A percentile compares a stretch with the other conserved stretches of the same genome.
Evolutionary conservation across 2,888 invertebrate genomes (phyloP).

Genomic region (Zonitis immaculata): DNA sequence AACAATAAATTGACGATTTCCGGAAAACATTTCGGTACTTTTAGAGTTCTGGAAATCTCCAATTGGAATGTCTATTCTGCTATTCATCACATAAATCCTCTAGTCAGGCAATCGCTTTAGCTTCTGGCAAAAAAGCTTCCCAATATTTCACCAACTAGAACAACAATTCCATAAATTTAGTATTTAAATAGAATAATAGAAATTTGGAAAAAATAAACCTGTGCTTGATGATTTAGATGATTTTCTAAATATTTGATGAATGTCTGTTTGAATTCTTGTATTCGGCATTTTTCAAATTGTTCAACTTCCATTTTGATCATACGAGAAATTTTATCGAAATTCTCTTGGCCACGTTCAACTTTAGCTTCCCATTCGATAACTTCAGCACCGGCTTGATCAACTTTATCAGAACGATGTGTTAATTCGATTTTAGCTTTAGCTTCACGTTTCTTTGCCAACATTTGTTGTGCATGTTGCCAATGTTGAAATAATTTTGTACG

Average conservation of each 20-base stretch:
- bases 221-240: slow-evolving; percentile 90
- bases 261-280: slow-evolving; percentile 85
- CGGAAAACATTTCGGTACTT: background rate
- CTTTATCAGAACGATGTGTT: slow-evolving; percentile 83
- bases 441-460: slow-evolving; percentile 90
- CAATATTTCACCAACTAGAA: slow-evolving; percentile 85
- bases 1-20: background rate
- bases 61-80: slow-evolving; percentile 47
- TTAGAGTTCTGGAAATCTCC: slow-evolving; percentile 41
- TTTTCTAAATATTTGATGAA: slow-evolving; percentile 90
- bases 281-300: slow-evolving; percentile 81
- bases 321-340: slow-evolving; percentile 91
- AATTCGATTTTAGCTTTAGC: slow-evolving; percentile 89
- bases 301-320: slow-evolving; percentile 94
- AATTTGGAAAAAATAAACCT: too few relatives aligned
- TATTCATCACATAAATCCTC: slow-evolving; percentile 46
- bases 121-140: slow-evolving; percentile 95
- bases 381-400: slow-evolving; percentile 83
- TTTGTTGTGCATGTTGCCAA: slow-evolving; percentile 96
- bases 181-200: too few relatives aligned
- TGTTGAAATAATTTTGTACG: slow-evolving; percentile 85
- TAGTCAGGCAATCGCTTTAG: slow-evolving; percentile 82
- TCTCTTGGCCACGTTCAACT: slow-evolving; percentile 94
- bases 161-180: background rate
- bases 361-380: slow-evolving; percentile 96